Conservation (phyloP, 2,113 vertebrate species). For the Triplophysa tibetana region DNA sequence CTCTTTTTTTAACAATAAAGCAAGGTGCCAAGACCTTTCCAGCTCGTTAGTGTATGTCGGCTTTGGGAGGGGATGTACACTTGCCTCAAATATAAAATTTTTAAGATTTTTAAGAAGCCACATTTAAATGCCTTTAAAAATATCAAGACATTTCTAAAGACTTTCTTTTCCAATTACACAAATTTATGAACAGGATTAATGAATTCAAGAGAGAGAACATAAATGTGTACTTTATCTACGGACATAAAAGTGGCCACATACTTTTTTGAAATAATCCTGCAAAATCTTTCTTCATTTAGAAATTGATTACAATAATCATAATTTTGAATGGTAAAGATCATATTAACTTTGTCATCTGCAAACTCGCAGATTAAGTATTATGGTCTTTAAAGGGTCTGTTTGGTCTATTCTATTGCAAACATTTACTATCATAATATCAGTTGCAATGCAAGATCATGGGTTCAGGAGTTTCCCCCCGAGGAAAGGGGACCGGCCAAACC, state of each 20-base stretch:
- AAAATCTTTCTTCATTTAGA: too few species aligned
- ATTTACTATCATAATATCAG: background rate
- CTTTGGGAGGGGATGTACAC: background rate
- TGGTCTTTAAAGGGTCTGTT: background rate
- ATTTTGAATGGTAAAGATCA: background rate
- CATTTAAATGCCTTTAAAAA: too few species aligned
- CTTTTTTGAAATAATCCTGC: too few species aligned
- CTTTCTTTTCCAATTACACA: too few species aligned
- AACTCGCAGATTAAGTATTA: background rate
- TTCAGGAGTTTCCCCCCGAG: constrained; percentile 4
- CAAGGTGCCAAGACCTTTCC: constrained; percentile 20
- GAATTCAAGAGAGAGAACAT: too few species aligned
- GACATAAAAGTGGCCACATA: too few species aligned
- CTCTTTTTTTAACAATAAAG: constrained; percentile 57
- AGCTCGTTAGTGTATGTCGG: background rate
- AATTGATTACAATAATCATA: too few species aligned
- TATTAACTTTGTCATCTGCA: background rate
- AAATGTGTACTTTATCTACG: too few species aligned
- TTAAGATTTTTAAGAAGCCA: too few species aligned
- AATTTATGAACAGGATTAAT: too few species aligned
- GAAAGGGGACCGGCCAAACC: background rate
- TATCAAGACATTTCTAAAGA: too few species aligned
- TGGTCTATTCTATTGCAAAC: background rate
- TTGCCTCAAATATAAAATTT: background rate
- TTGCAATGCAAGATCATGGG: background rate